Evolutionary conservation across 2,113 vertebrate genomes (phyloP).

Genomic region (Zapornia atra): DNA sequence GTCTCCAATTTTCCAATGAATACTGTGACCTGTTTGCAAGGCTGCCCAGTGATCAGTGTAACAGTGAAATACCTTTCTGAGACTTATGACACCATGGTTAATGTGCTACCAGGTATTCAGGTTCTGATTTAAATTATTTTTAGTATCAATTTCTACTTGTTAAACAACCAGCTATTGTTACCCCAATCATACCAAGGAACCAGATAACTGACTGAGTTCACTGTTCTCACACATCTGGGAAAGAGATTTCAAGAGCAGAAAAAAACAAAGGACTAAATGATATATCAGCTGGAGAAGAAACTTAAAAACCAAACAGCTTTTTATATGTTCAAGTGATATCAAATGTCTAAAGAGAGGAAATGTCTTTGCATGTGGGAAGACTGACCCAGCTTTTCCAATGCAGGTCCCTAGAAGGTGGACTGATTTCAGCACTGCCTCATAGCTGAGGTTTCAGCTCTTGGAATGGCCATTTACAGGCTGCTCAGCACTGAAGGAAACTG

Average conservation of each 20-base stretch:
- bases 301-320: not conserved
- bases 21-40: not conserved
- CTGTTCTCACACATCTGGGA: not conserved
- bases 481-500: not conserved
- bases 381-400: not conserved
- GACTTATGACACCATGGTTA: rapidly evolving
- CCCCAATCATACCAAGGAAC: not conserved
- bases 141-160: not conserved
- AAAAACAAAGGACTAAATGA: not conserved
- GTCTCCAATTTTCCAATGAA: not conserved
- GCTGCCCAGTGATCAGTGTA: not conserved
- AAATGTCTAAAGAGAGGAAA: not conserved
- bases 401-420: not conserved
- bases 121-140: not conserved
- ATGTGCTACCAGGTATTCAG: not conserved
- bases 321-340: conserved; percentile 2
- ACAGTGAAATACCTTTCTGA: not conserved
- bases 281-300: not conserved
- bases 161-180: not conserved
- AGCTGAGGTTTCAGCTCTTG: not conserved
- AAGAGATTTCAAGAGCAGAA: not conserved
- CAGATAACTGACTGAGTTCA: not conserved
- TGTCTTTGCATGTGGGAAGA: not conserved
- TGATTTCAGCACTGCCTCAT: not conserved
- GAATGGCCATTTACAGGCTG: not conserved